Base-by-base conservation (phyloP, 2,888 invertebrate genomes). In the Drosophila kuntzei region DNA sequence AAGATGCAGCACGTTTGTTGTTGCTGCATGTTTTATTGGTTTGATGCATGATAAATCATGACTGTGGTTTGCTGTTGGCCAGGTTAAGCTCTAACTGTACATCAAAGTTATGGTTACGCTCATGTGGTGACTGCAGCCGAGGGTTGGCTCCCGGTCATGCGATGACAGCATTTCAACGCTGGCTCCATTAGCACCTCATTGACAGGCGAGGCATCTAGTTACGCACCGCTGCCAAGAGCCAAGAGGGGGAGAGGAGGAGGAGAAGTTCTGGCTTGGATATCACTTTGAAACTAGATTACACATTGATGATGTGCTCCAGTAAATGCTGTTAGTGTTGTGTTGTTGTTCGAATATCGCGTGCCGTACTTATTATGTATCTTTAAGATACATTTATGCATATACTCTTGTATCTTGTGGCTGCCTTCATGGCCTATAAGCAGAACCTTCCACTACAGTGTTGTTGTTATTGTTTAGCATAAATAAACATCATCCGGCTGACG, bases 141-240 rank as follows among this genome's bases (percentile, higher is more conserved):
- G 60, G 61, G 55, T 39, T 47, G 62, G 12, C 44, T 46, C 29
- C 32, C 44, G 62, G 44, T 65, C 75, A 77, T 72, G 72, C 67
- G 59, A 68, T 62, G 82, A 68, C 63, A 59, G 60, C 66, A 54
- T 58, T 62, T 70, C 73, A 76, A 59, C 71, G 74, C 73, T 71
- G 62, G 49, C 77, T 68, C 83, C 83, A 88, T 85, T 85, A 85
- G 88, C 85, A 85, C 85, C 85, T 85, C 88, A 80, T 79, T 86
- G 87, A 86, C 83, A 88, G 80, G 57, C 68, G 60, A 63, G 51
- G 74, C 68, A 76, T 88, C 71, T 58, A 65, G 80, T 88, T 86
- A 82, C 88, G 78, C 67, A 59, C 49, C 14, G 54, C 41, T 67
- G 57, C 46, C 55, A 46, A 29, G 53, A 14, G 9, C 8, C 20